Conservation (phyloP, 2,113 vertebrate genomes). For the Ranitomeya imitator region DNA sequence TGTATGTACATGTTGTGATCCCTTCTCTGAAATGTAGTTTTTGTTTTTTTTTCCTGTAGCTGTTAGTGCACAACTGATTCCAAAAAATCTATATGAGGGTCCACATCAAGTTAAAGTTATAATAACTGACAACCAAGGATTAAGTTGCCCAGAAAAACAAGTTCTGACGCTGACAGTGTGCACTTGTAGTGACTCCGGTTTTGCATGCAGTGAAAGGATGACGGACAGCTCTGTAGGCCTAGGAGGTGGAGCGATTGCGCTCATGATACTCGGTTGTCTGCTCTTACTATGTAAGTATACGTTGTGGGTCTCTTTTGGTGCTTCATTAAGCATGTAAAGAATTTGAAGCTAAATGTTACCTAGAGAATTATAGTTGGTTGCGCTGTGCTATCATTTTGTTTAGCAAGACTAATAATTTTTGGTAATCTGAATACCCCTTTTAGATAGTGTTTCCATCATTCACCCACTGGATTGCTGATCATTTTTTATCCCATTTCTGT, state of each 20-base stretch:
- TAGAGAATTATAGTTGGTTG: too few species aligned
- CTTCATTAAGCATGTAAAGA: neutral
- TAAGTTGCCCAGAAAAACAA: constrained; percentile 70
- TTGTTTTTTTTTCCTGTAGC: constrained; percentile 58
- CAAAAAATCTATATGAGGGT: constrained; percentile 58
- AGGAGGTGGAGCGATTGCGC: constrained; percentile 66
- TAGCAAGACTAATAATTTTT: too few species aligned
- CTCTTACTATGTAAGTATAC: constrained; percentile 76
- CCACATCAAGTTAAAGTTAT: constrained; percentile 65
- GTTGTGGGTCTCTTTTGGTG: neutral
- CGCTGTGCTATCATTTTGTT: too few species aligned
- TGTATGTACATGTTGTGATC: neutral
- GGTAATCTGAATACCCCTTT: too few species aligned
- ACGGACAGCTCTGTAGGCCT: constrained; percentile 18
- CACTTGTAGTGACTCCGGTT: constrained; percentile 53
- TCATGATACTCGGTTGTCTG: constrained; percentile 74
- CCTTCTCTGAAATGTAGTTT: too few species aligned
- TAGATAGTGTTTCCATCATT: too few species aligned
- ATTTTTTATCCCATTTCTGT: too few species aligned
- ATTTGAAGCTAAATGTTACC: too few species aligned
- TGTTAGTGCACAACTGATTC: constrained; percentile 67
- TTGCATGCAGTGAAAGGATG: constrained; percentile 47
- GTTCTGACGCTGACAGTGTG: constrained; percentile 68
- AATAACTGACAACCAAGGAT: constrained; percentile 71
- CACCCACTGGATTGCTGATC: too few species aligned